phyloP scores from a whole-genome alignment of 92 coral and sea anemone species.

The Diadumene lineata region DNA sequence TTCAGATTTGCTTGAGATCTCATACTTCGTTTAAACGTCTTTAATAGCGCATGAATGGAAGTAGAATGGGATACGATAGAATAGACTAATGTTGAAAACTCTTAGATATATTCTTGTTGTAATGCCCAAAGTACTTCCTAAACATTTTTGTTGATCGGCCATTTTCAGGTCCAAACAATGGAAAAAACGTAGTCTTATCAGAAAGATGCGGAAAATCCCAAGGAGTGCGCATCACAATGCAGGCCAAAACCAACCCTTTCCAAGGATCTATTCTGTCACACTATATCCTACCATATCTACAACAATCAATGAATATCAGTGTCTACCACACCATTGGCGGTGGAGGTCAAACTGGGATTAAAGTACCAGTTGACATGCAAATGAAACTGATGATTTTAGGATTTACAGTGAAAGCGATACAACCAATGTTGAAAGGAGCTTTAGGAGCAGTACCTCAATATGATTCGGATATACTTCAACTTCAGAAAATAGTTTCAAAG shows the following conservation, averaged over 20 bases:
- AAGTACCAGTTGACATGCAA: conserved; percentile 11
- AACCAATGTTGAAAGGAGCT: neutral
- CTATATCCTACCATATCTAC: conserved; percentile 24
- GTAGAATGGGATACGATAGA: no score
- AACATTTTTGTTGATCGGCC: no score
- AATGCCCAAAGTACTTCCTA: no score
- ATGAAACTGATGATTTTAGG: conserved; percentile 31
- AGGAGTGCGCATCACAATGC: conserved; percentile 19
- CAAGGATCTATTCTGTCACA: conserved; percentile 9
- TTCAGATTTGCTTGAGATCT: no score
- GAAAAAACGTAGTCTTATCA: neutral
- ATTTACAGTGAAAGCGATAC: conserved; percentile 4
- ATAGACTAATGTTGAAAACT: no score
- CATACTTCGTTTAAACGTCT: no score
- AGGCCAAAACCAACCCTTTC: conserved; percentile 26
- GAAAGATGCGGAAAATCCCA: neutral
- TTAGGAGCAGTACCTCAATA: conserved; percentile 16
- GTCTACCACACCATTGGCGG: conserved; percentile 45
- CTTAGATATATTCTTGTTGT: no score
- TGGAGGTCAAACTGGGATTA: conserved; percentile 47
- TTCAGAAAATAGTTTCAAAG: conserved; percentile 3
- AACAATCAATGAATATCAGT: conserved; percentile 18
- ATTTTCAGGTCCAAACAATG: neutral
- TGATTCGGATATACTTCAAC: neutral
- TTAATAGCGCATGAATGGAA: no score